These are phyloP conservation scores for Paraescarpia echinospica DNA, from an alignment of 1,140 invertebrate species.

Conservation along the genomic window DNA sequence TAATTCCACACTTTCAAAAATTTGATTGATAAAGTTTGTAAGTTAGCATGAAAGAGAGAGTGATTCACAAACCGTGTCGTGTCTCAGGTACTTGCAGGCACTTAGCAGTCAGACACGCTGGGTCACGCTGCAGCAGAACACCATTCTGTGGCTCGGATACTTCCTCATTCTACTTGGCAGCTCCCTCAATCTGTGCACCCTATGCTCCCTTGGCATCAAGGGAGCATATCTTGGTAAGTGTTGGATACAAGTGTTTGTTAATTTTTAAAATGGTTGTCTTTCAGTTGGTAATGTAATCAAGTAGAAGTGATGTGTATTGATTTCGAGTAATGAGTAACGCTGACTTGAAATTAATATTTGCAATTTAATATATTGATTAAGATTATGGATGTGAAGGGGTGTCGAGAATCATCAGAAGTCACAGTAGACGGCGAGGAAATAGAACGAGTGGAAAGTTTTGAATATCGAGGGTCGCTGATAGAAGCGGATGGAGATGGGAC, in stretches of 20 bases:
- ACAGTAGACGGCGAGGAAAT: no score
- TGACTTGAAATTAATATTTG: neutral
- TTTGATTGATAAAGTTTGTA: no score
- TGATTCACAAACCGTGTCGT: no score
- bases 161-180: conserved; percentile 1
- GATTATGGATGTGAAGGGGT: no score
- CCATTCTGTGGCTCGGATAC: conserved; percentile 1
- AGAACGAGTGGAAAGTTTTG: no score
- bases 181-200: neutral
- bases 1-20: no score
- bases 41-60: no score
- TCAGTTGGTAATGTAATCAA: neutral
- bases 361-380: neutral
- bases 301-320: neutral
- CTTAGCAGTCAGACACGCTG: neutral
- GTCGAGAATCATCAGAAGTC: no score
- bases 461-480: no score
- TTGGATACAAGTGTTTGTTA: neutral
- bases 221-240: conserved; percentile 14
- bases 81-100: neutral
- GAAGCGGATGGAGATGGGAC: no score
- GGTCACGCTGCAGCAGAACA: neutral
- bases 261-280: neutral
- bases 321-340: neutral
- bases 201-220: neutral